A percentile compares a stretch with the other conserved stretches of the same genome.
Evolutionary conservation across 2,888 invertebrate species (phyloP).

Genomic region (Argynnis bischoffii): DNA sequence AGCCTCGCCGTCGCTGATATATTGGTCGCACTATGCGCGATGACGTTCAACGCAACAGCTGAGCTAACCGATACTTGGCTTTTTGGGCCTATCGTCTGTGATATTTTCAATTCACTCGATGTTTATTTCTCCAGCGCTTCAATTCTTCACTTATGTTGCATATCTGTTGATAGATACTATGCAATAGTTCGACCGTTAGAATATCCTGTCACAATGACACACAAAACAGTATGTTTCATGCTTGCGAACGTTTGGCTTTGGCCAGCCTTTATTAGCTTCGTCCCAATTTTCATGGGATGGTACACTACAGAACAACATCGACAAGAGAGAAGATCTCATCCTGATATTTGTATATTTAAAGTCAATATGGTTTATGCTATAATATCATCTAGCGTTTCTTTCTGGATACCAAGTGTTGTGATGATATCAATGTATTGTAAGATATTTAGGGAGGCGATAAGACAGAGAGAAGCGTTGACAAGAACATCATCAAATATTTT

Average conservation of each 20-base stretch:
- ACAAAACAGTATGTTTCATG: constrained; percentile 90
- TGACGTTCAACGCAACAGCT: constrained; percentile 96
- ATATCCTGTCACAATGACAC: constrained; percentile 96
- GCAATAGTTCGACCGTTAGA: constrained; percentile 95
- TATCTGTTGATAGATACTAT: constrained; percentile 95
- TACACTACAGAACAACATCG: constrained; percentile 94
- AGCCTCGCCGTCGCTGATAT: constrained; percentile 97
- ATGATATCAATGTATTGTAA: constrained; percentile 96
- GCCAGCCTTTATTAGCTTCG: constrained; percentile 95
- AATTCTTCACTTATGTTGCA: constrained; percentile 96
- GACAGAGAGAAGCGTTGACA: constrained; percentile 91
- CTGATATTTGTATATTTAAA: constrained; percentile 91
- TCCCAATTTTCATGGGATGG: constrained; percentile 97
- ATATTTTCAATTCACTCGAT: constrained; percentile 96
- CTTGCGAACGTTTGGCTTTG: constrained; percentile 95
- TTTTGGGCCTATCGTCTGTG: constrained; percentile 95
- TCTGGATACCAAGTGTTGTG: constrained; percentile 95
- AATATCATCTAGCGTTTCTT: constrained; percentile 94
- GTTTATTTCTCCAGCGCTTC: constrained; percentile 96
- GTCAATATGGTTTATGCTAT: constrained; percentile 94
- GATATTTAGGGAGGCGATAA: constrained; percentile 91
- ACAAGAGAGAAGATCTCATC: constrained; percentile 83
- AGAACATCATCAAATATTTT: constrained; percentile 93
- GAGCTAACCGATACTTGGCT: constrained; percentile 94
- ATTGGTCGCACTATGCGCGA: constrained; percentile 94